phyloP scores from a whole-genome alignment of 2,888 invertebrate genomes.

The Plemyria rubiginata region DNA sequence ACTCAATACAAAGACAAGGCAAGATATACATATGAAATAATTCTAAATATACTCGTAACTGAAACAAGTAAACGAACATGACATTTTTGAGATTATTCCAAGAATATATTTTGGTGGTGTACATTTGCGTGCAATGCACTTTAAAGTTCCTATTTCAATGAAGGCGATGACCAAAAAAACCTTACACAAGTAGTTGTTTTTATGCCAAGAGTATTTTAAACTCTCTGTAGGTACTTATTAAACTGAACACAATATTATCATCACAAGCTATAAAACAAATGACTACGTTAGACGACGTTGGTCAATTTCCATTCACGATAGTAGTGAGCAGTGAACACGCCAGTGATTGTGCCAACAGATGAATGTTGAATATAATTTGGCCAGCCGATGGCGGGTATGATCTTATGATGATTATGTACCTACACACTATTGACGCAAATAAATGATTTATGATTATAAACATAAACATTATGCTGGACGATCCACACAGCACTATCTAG shows the following conservation, averaged over 20 bases:
- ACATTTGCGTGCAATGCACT: neutral
- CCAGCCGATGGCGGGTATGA: conserved; percentile 6
- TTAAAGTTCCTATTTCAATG: neutral
- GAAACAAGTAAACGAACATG: neutral
- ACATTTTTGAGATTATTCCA: neutral
- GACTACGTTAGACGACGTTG: neutral
- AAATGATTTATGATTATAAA: too few relatives aligned
- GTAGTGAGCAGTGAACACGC: conserved; percentile 7
- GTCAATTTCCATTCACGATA: conserved; percentile 13
- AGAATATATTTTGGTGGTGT: neutral
- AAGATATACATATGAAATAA: neutral
- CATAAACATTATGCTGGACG: too few relatives aligned
- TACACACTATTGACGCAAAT: too few relatives aligned
- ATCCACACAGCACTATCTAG: too few relatives aligned
- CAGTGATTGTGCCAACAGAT: conserved; percentile 15
- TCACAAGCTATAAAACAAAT: conserved; percentile 4
- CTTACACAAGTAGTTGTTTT: neutral
- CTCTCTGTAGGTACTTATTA: too few relatives aligned
- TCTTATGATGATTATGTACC: too few relatives aligned
- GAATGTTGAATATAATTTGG: conserved; percentile 9
- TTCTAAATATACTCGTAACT: neutral
- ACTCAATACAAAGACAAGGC: too few relatives aligned
- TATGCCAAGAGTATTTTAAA: neutral
- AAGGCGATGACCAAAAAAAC: neutral
- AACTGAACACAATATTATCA: neutral